Evolutionary conservation across 2,797 vertebrate genomes (phyloP).

Genomic region (Vultur gryphus): DNA sequence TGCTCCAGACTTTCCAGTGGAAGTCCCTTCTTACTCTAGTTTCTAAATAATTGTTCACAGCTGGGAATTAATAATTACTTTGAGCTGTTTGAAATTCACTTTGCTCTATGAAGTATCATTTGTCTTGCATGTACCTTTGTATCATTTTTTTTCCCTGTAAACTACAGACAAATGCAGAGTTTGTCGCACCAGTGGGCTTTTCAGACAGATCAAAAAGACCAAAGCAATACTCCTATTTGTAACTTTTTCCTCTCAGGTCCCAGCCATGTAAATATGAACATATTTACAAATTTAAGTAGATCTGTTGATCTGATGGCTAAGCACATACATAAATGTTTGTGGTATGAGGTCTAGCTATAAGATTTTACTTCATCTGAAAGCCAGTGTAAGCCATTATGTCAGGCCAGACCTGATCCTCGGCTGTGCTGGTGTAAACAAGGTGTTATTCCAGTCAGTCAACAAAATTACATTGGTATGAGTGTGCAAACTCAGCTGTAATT

Average conservation of each 20-base stretch:
- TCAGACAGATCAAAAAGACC: neutral
- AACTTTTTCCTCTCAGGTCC: neutral
- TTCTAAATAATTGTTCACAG: neutral
- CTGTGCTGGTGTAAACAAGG: neutral
- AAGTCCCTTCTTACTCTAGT: neutral
- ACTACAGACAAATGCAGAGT: neutral
- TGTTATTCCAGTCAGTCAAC: neutral
- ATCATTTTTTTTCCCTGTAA: neutral
- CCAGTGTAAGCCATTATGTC: neutral
- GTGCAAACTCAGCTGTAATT: neutral
- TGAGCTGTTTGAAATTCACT: neutral
- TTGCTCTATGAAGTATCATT: neutral
- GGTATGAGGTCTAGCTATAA: neutral
- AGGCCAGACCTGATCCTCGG: neutral
- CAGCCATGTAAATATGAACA: neutral
- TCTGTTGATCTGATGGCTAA: neutral
- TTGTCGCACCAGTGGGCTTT: neutral
- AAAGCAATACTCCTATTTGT: neutral
- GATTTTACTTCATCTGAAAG: neutral
- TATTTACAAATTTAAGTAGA: neutral
- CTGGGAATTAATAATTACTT: slow-evolving; percentile 5
- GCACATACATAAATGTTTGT: neutral
- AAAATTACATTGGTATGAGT: neutral
- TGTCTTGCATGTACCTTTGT: neutral
- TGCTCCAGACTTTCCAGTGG: neutral